These are phyloP conservation scores for Slavum lentiscoides DNA, from an alignment of 2,888 invertebrate genomes.

Conservation along the genomic window DNA sequence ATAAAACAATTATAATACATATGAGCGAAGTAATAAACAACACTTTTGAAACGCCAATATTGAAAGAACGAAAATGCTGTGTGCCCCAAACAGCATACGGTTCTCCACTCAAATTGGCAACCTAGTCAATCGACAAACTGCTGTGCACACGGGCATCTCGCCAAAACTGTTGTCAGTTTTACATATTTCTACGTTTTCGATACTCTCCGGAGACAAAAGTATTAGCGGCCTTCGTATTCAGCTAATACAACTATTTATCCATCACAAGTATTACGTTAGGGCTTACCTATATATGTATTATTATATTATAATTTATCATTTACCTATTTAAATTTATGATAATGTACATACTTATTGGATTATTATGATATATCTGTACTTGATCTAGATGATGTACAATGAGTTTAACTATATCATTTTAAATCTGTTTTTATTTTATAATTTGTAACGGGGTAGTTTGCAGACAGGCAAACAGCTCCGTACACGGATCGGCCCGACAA, in stretches of 20 bases:
- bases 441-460: too few species aligned
- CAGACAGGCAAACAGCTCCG: too few species aligned
- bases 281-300: neutral
- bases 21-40: constrained; percentile 15
- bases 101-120: constrained; percentile 41
- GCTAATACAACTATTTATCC: neutral
- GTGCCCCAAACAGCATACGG: constrained; percentile 1
- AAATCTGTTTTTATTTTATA: too few species aligned
- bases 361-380: too few species aligned
- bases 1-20: constrained; percentile 7
- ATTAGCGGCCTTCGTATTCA: constrained; percentile 7
- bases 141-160: constrained; percentile 20
- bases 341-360: neutral
- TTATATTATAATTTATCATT: neutral
- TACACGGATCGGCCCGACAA: too few species aligned
- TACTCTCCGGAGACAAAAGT: neutral
- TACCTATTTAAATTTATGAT: constrained; percentile 3
- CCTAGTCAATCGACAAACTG: constrained; percentile 36
- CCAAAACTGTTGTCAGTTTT: constrained; percentile 37
- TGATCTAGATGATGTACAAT: too few species aligned
- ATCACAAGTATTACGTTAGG: constrained; percentile 3
- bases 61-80: neutral
- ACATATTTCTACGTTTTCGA: constrained; percentile 24
- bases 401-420: too few species aligned
- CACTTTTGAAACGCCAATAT: constrained; percentile 6